Percentiles rank a stretch among this genome's conserved stretches.
These are phyloP conservation scores for Argynnis bischoffii DNA, from an alignment of 2,888 invertebrate genomes.

Conservation along the genomic window DNA sequence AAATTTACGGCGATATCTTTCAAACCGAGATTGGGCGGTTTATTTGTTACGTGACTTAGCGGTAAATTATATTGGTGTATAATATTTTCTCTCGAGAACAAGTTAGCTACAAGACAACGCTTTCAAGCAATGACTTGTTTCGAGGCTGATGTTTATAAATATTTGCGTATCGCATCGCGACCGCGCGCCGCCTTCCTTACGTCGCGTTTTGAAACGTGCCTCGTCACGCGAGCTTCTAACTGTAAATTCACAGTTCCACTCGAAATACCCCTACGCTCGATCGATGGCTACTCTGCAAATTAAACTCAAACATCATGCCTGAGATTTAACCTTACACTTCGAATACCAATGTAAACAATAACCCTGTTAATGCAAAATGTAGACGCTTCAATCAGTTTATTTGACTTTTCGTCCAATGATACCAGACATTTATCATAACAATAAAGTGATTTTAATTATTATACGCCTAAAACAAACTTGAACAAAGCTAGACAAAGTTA, in stretches of 20 bases:
- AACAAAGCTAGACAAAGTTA: conserved; percentile 30
- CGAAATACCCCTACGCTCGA: conserved; percentile 59
- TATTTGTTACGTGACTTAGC: conserved; percentile 47
- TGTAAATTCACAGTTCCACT: conserved; percentile 61
- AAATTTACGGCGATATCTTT: conserved; percentile 36
- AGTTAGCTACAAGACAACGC: conserved; percentile 72
- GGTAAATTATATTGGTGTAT: conserved; percentile 67
- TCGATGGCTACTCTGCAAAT: conserved; percentile 59
- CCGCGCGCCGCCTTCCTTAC: conserved; percentile 46
- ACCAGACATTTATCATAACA: conserved; percentile 17
- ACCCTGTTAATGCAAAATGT: not conserved
- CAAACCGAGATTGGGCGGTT: conserved; percentile 33
- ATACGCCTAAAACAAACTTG: conserved; percentile 19
- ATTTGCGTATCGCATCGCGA: conserved; percentile 69
- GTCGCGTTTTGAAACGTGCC: conserved; percentile 50
- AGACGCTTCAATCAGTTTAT: conserved; percentile 5
- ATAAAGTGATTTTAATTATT: conserved; percentile 27
- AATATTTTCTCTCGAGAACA: conserved; percentile 67
- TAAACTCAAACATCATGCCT: conserved; percentile 40
- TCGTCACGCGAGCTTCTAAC: conserved; percentile 64
- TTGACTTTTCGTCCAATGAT: conserved; percentile 15
- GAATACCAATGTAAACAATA: not conserved
- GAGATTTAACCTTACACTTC: conserved; percentile 20
- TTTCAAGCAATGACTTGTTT: conserved; percentile 74
- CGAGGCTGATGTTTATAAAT: conserved; percentile 60